Conservation (phyloP, 2,113 vertebrate genomes). For the Butastur rufipennis region DNA sequence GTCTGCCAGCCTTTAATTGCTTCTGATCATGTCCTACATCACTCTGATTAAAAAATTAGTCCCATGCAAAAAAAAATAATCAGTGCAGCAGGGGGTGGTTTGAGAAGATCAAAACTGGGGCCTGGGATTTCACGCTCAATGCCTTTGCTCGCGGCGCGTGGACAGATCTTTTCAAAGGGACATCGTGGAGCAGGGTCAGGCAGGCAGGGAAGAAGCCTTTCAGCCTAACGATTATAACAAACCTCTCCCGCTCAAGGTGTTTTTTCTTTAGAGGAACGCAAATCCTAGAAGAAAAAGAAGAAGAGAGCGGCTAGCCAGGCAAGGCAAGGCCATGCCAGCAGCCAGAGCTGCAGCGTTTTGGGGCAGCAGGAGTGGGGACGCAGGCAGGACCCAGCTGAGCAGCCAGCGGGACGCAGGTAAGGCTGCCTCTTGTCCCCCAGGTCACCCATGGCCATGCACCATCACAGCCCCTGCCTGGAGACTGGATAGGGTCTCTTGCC, state of each 20-base stretch:
- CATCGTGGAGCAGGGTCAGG: neutral
- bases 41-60: constrained; percentile 34
- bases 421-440: neutral
- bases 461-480: neutral
- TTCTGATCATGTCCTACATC: constrained; percentile 44
- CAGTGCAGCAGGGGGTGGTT: neutral
- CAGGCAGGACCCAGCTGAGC: neutral
- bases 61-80: neutral
- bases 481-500: neutral
- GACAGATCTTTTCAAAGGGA: neutral
- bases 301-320: neutral
- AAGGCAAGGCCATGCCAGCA: neutral
- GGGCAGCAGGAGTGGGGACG: neutral
- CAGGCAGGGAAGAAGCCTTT: neutral
- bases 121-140: neutral
- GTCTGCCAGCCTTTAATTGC: constrained; percentile 27
- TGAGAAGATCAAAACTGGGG: neutral
- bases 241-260: neutral
- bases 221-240: neutral
- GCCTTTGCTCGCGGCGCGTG: accelerated
- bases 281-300: neutral
- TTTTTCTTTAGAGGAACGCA: neutral
- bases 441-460: neutral
- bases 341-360: accelerated
- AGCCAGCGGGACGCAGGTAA: neutral